Evolutionary conservation across 1,140 invertebrate species (phyloP), one percentile per base, ranked within the genome.

Genomic region (Littorina saxatilis): DNA sequence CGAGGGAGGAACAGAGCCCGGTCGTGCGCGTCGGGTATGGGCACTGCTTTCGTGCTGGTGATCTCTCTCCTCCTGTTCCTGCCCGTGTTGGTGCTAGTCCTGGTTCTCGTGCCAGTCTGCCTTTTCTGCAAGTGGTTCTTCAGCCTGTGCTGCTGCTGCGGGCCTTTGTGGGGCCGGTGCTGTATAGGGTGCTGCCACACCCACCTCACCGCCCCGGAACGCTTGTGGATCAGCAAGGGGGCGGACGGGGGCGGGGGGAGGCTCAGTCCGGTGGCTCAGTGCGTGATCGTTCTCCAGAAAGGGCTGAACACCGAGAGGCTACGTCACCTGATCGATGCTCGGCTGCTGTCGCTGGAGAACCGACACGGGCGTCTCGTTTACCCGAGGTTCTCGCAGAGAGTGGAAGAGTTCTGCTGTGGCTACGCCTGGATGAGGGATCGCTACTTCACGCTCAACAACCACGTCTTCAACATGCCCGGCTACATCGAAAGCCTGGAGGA

Each of bases 401-500:
- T 94, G 2, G 86, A 92, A 2, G 88, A 91, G 11, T 89, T 91
- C 7, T 91, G 91, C 40, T 90, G 91, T 5, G 94, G 93, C 15
- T 92, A 92, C 77, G 92, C 91, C 40, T 95, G 94, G 94, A 88
- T 93, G 27, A 88, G 91, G 7, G 94, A 94, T 85, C 73, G 89
- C 1, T 82, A 91, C 37, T 94, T 94, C 85, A 84, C 92, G 47
- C 92, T 95, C 63, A 92, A 93, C 72, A 93, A 93, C 78, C 94
- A 95, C 83, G 91, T 95, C 0, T 92, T 92, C 81, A 86, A 89
- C 40, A 93, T 93, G 66, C 91, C 91, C 5, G 79, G 81, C 3
- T 83, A 83, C 29, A 85, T 93, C 15, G 80, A 84, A n/a, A 91
- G 87, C 23, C 87, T 91, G 78, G 84, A 90, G 50, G 90, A 93